Evolutionary conservation across 2,797 vertebrate species (phyloP).

Genomic region (Limnodromus scolopaceus): DNA sequence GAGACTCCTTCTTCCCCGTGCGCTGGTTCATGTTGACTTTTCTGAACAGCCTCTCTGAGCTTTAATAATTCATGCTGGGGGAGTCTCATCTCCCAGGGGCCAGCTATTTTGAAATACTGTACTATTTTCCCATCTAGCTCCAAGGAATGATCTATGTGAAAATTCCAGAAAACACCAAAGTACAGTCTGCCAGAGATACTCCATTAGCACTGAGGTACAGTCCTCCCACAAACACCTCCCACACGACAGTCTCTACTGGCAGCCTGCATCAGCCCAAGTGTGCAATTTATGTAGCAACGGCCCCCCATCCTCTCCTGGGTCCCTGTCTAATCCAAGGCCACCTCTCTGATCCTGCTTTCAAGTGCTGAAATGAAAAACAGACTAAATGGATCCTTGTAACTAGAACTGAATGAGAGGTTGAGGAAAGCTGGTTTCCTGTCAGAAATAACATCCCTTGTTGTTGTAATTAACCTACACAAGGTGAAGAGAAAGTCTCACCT

Average conservation of each 20-base stretch:
- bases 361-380: slow-evolving; percentile 1
- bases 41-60: slow-evolving; percentile 45
- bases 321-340: background rate
- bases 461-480: slow-evolving; percentile 18
- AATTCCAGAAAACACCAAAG: slow-evolving; percentile 10
- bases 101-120: slow-evolving; percentile 33
- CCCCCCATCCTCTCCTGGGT: background rate
- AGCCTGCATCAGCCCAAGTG: slow-evolving; percentile 2
- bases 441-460: background rate
- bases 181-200: background rate
- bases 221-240: background rate
- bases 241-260: background rate
- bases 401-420: background rate
- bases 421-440: slow-evolving; percentile 11
- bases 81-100: slow-evolving; percentile 6
- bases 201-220: background rate
- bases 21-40: slow-evolving; percentile 27
- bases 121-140: slow-evolving; percentile 19
- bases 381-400: background rate
- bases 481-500: background rate
- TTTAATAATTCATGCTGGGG: slow-evolving; percentile 61
- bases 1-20: background rate
- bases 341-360: background rate
- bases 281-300: background rate
- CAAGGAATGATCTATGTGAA: slow-evolving; percentile 14